A percentile compares a stretch with the other conserved stretches of the same genome.
Evolutionary conservation across 2,797 vertebrate species (phyloP).

Genomic region (Manis javanica): DNA sequence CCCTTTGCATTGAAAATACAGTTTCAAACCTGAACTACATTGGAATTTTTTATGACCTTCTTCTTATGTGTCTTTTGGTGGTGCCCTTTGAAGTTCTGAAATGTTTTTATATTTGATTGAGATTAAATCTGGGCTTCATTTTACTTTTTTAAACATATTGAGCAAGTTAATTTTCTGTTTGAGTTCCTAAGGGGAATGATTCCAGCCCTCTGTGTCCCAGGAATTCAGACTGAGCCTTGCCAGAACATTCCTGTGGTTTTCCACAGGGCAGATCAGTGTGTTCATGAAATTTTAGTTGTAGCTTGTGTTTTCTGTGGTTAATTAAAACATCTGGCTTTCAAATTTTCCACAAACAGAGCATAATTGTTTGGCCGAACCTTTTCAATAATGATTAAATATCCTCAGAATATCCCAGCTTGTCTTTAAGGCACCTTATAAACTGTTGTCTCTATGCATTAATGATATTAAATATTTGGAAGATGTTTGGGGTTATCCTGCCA

Average conservation of each 20-base stretch:
- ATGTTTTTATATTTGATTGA: conserved; percentile 69
- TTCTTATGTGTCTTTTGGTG: conserved; percentile 40
- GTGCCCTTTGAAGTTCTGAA: conserved; percentile 73
- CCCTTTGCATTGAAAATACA: background rate
- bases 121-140: conserved; percentile 79
- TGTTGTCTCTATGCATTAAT: background rate
- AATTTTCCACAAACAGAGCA: conserved; percentile 63
- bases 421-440: background rate
- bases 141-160: conserved; percentile 78
- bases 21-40: background rate
- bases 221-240: conserved; percentile 40
- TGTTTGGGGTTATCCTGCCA: background rate
- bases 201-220: conserved; percentile 75
- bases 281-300: conserved; percentile 62
- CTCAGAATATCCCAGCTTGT: background rate
- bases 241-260: conserved; percentile 78
- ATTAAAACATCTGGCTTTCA: conserved; percentile 78
- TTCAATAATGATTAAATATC: background rate
- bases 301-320: conserved; percentile 76
- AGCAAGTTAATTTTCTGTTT: conserved; percentile 75
- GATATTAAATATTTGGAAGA: conserved; percentile 39
- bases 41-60: conserved; percentile 42
- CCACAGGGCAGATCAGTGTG: conserved; percentile 72
- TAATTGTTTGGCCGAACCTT: background rate
- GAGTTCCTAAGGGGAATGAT: conserved; percentile 62